Conservation (phyloP, 1,140 invertebrate genomes). For the Calephelis virginiensis region DNA sequence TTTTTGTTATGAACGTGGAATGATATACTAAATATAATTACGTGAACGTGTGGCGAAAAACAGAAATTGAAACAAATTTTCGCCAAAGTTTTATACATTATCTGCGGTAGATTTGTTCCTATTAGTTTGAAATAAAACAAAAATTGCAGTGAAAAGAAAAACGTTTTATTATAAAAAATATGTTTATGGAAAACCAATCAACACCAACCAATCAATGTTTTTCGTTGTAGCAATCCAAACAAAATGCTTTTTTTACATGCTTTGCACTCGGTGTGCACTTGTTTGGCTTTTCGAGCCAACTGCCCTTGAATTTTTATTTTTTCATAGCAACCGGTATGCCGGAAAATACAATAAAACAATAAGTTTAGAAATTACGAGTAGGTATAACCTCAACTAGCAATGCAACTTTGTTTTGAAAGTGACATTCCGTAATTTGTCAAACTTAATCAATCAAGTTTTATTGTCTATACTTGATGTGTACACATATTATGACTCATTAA, state of each 20-base stretch:
- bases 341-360: too few species aligned
- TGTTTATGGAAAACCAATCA: not conserved
- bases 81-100: not conserved
- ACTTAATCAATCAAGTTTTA: too few species aligned
- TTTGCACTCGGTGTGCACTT: not conserved
- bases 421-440: too few species aligned
- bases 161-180: not conserved
- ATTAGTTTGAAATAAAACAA: not conserved
- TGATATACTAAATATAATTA: not conserved
- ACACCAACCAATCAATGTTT: not conserved
- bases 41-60: not conserved
- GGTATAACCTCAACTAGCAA: too few species aligned
- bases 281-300: slow-evolving; percentile 1
- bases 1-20: not conserved
- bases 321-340: not conserved
- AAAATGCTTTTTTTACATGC: slow-evolving; percentile 1
- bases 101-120: not conserved
- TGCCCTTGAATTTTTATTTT: not conserved
- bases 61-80: not conserved
- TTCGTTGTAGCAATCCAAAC: slow-evolving; percentile 2
- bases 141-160: not conserved
- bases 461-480: too few species aligned
- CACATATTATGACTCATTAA: too few species aligned
- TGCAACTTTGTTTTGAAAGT: too few species aligned
- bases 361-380: too few species aligned